Evolutionary conservation across 92 coral and sea anemone genomes (phyloP).

Genomic region (Pocillopora meandrina): DNA sequence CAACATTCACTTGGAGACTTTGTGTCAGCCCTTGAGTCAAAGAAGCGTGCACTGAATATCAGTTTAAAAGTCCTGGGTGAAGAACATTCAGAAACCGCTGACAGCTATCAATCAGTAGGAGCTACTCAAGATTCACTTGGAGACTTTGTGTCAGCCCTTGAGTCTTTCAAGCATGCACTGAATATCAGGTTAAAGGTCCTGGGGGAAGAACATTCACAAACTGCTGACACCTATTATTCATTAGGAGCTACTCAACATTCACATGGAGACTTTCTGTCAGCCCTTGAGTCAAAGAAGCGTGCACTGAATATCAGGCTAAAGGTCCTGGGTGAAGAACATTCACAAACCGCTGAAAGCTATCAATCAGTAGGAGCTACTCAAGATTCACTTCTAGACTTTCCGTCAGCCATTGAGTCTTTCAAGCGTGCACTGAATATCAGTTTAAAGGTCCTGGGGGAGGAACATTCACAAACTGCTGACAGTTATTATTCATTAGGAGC

Average conservation of each 20-base stretch:
- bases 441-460: no score
- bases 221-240: background rate
- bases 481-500: no score
- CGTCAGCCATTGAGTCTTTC: background rate
- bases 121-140: background rate
- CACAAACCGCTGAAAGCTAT: background rate
- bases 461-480: no score
- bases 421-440: no score
- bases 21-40: background rate
- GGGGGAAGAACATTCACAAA: background rate
- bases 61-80: background rate
- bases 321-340: background rate
- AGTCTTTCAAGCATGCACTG: background rate
- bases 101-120: background rate
- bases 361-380: background rate
- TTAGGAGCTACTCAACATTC: background rate
- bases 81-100: background rate
- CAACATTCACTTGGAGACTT: background rate
- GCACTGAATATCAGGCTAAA: background rate
- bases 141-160: background rate
- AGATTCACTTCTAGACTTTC: background rate
- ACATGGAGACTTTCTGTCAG: background rate
- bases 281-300: background rate
- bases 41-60: background rate
- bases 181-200: background rate